Base-by-base conservation (phyloP, 2,888 invertebrate genomes). In the Pterostichus niger region DNA sequence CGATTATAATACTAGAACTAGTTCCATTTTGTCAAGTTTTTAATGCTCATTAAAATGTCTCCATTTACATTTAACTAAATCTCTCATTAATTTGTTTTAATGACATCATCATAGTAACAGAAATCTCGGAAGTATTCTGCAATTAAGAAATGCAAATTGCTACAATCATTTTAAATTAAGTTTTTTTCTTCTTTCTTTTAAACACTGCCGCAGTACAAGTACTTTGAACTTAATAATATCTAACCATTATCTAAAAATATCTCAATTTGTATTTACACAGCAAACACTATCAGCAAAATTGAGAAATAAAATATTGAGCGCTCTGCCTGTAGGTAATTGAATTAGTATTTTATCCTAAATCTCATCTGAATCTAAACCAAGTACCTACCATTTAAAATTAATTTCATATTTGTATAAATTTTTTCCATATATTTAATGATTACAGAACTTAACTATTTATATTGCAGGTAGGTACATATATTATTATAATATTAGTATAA, bases 71-170 rank as follows among this genome's bases (percentile, higher is more conserved):
- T 64, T 64, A 10, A 11, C 75, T 24, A 49, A 13, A 33, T 24
- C 31, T 49, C 52, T 49, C 75, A 75, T 75, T 49, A 75, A 75
- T 52, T 75, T 75, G 17, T 31, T 49, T 49, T 75, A 75, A 75
- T 49, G 75, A 46, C 75, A 10, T 49, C 46, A 15, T 49, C 49
- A 52, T 75, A 46, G 46, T 73, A 24, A 52, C 64, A n/a, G 64
- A 64, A 59, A 31, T 64, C 64, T 64, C 13, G n/a, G 35, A 35
- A 64, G 64, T 33, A 61, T 33, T 31, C 33, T 33, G 13, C 13
- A 35, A 33, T n/a, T 64, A 33, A 64, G 64, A 64, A 64, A 64
- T 64, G 64, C 64, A 64, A 64, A 64, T 64, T 64, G 11, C 33
- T 31, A 7, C 64, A 33, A 64, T n/a, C 64, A 64, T 35, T 59